Evolutionary conservation across 2,888 invertebrate genomes (phyloP), one percentile per base, ranked within the genome.

Genomic region (Brachyopa scutellaris): DNA sequence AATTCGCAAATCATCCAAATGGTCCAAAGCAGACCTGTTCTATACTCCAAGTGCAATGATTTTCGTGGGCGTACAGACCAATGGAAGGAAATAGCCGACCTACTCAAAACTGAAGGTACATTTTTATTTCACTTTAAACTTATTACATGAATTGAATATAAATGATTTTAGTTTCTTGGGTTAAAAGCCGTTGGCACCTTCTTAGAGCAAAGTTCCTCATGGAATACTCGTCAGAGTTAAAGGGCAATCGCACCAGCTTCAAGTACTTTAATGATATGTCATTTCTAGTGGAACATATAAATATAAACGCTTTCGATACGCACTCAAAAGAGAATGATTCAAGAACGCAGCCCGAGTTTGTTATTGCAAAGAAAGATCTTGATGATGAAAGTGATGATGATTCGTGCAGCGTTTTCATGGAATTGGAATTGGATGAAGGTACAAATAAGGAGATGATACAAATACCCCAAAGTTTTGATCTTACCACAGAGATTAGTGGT

Each of bases 121-220:
- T 5, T n/a, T n/a, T n/a, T 6, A 26, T 1, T 2, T 13, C 0
- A 19, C n/a, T 47, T 21, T 26, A 13, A 3, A 29, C 26, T 9
- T 7, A 21, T 29, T 1, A 6, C 0, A 33, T n/a, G 2, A 21
- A 2, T 13, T 17, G 31, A 26, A 15, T 9, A 15, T 6, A 0
- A 9, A 1, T 49, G 0, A 1, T 59, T 59, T 23, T 23, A 87
- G 87, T 84, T 66, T 49, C 66, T 3, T 57, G 83, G 42, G 74
- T 85, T 9, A 86, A 85, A 74, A 85, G 85, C n/a, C 86, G 87
- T 0, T 87, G 87, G 87, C 85, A 87, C 66, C 62, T 80, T 5
- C 23, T 87, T 1, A 13, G 85, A 8, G 69, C 85, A 8, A 84
- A 51, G 9, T 87, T 84, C 61, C 76, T 79, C 9, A 45, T 38